phyloP scores from a whole-genome alignment of 1,140 invertebrate species.

The Akabosia matsudoensis region DNA sequence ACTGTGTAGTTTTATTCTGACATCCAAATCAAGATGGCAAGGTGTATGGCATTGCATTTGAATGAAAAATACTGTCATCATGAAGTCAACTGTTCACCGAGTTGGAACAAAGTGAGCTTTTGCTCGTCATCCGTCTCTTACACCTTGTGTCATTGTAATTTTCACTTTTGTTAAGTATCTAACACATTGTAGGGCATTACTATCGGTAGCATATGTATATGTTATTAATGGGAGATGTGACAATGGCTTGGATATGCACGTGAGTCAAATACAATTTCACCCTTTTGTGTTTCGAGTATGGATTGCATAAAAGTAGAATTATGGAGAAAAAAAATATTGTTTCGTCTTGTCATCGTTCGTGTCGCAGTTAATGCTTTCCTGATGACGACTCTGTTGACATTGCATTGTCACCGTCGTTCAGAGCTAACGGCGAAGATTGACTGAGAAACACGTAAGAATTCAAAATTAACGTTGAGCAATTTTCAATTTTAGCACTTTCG shows the following conservation, averaged over 20 bases:
- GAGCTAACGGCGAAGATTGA: too few relatives aligned
- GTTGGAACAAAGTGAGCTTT: background rate
- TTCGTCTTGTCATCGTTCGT: background rate
- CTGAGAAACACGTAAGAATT: background rate
- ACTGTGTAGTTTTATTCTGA: background rate
- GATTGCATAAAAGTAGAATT: background rate
- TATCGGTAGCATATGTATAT: background rate
- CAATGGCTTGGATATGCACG: background rate
- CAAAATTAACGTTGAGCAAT: too few relatives aligned
- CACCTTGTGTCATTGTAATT: background rate
- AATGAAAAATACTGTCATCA: background rate
- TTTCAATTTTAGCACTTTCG: background rate
- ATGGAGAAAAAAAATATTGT: background rate
- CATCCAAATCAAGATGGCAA: background rate
- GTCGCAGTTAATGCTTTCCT: background rate
- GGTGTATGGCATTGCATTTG: background rate
- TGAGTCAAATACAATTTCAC: background rate
- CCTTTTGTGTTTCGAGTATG: too few relatives aligned
- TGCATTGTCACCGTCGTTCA: background rate
- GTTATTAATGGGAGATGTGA: constrained; percentile 3
- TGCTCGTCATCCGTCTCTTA: background rate
- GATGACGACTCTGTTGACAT: constrained; percentile 2
- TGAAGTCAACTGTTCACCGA: background rate
- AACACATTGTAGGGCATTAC: background rate
- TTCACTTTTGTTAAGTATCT: background rate